Base-by-base conservation (phyloP, 2,113 vertebrate genomes). In the Neopipo cinnamomea region DNA sequence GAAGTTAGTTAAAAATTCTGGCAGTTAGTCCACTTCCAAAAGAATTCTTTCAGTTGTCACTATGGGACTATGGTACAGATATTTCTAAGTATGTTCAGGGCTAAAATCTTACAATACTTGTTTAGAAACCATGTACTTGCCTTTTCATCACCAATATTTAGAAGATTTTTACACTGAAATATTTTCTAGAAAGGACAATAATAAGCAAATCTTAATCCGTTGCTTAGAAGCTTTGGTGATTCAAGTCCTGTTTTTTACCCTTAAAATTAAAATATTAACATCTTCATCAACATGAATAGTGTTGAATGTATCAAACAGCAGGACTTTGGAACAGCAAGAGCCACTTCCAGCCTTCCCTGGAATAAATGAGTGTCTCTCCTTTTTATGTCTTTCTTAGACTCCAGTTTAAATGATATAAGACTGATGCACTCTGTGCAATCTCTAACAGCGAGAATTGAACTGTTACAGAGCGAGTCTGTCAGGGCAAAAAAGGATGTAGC, bases 381-480 rank as follows among this genome's bases (percentile, higher is more conserved):
- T 76, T 37, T 41, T 49, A 7, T 22, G 19, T 76, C 63, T 37
- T 53, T 79, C 9, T 70, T 56, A 56, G 56, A 18, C 33, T 77
- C 17, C 53, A 20, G 23, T 67, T 91, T 62, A 61, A 89, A 15
- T 0, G 19, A 41, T 42, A 66, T 1, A 42, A 4, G 21, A 70
- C 23, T 56, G 46, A 79, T 77, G 63, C 19, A 42, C 47, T 72
- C 79, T 71, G 56, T 55, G 17, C 5, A 31, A 37, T 91, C 73
- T 71, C 62, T 19, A 79, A 52, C 67, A 86, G 44, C 2, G 4
- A 82, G 97, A 95, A 96, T 97, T 92, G 91, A 97, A 85, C 30
- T 61, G 62, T 50, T 55, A 21, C 11, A 95, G 53, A 93, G 46
- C 84, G 56, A 91, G 27, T 16, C 41, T 95, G 94, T 88, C 65